Base-by-base conservation (phyloP, 2,113 vertebrate species). In the Dicrurus megarhynchus region DNA sequence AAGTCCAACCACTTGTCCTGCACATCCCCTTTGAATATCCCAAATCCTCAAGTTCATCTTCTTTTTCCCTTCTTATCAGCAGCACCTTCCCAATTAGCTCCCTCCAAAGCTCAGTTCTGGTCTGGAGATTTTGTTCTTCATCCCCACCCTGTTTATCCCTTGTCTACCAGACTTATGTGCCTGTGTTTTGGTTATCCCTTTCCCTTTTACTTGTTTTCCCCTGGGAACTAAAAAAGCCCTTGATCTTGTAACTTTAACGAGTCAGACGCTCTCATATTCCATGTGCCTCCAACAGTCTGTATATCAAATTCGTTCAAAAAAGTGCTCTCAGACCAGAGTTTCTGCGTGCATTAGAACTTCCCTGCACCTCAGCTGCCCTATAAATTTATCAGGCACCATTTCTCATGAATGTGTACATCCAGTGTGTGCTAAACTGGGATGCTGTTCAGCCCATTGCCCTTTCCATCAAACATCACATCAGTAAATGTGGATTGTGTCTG, bases 231-330 rank as follows among this genome's bases (percentile, higher is more conserved):
- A 56, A 56, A 41, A 50, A 2, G 1, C 10, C 26, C 30, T 55
- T 15, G 10, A 24, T 55, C 44, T 55, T 70, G 9, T 28, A 42
- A 23, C 37, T 35, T 41, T 8, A 27, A 15, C 0, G 3, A 44
- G 35, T 23, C 35, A 60, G 35, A 32, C 0, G 0, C 21, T 56
- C 5, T 81, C 11, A 0, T 11, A 7, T 56, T 39, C 69, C 33
- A 6, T 0, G 3, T 65, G 10, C 11, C 33, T 41, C 65, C 3
- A 0, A 46, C 21, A 81, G 37, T 24, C 75, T 52, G 33, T 20
- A 24, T 20, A 35, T 33, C 22, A 50, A 55, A 23, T 2, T 46
- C 41, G 16, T 41, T 44, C 10, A 12, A 50, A 84, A 80, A 85
- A 52, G 10, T 22, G 14, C 37, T 37, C 69, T 11, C 60, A 57